Percentiles rank a stretch among this genome's conserved stretches.
Evolutionary conservation across 2,888 invertebrate species (phyloP).

Genomic region (Thysanoteuthis rhombus): DNA sequence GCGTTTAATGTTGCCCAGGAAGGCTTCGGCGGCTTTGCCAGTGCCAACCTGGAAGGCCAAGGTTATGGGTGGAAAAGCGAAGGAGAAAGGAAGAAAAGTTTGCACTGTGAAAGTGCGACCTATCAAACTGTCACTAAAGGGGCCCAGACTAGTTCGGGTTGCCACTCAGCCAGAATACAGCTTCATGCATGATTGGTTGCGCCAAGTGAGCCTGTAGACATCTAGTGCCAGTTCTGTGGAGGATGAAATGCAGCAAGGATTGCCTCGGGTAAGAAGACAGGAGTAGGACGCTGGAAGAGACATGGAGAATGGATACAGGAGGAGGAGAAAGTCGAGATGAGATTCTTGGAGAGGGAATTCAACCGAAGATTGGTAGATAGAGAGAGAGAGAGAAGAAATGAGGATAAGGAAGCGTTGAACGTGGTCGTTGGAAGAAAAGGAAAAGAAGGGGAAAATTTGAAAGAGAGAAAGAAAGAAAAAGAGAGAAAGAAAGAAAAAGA

Average conservation of each 20-base stretch:
- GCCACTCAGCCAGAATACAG: not conserved
- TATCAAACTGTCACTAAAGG: conserved; percentile 12
- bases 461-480: not conserved
- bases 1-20: not conserved
- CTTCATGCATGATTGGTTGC: not conserved
- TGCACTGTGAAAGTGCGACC: conserved; percentile 12
- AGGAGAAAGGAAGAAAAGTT: not conserved
- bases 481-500: not conserved
- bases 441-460: too few relatives aligned
- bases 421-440: too few relatives aligned
- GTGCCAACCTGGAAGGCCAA: not conserved
- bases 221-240: not conserved
- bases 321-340: not conserved
- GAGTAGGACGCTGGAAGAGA: not conserved
- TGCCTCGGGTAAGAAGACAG: not conserved
- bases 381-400: not conserved
- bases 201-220: not conserved
- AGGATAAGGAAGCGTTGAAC: too few relatives aligned
- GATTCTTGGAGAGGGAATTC: not conserved
- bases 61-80: not conserved
- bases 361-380: not conserved
- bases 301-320: too few relatives aligned
- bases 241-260: not conserved
- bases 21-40: not conserved
- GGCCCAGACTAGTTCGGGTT: not conserved